Evolutionary conservation across 2,113 vertebrate genomes (phyloP).

Genomic region (Dromaius novaehollandiae): DNA sequence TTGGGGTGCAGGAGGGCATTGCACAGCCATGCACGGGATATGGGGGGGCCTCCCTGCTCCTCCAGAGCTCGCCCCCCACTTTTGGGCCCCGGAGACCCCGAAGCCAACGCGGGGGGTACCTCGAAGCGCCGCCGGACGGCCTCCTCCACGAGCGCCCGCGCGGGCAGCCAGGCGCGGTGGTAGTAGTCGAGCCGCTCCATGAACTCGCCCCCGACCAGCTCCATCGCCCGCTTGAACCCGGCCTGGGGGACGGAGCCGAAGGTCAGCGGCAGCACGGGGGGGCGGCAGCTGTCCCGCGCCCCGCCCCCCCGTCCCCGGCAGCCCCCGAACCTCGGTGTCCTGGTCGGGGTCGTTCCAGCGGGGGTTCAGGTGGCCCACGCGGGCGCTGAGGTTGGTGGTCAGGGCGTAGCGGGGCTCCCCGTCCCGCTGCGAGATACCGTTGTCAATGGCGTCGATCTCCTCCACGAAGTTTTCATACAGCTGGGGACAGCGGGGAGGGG

Average conservation of each 20-base stretch:
- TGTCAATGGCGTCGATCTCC: slow-evolving; percentile 93
- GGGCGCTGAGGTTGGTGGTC: slow-evolving; percentile 85
- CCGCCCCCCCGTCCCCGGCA: background rate
- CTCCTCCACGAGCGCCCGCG: slow-evolving; percentile 84
- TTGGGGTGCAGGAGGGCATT: background rate
- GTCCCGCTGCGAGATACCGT: slow-evolving; percentile 88
- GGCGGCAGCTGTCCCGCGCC: no score
- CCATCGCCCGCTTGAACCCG: slow-evolving; percentile 86
- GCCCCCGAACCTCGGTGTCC: slow-evolving; percentile 79
- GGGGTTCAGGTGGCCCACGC: slow-evolving; percentile 89
- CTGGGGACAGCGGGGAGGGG: slow-evolving; percentile 52
- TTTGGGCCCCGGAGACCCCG: fast-evolving
- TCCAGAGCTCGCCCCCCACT: background rate
- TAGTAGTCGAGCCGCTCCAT: slow-evolving; percentile 86
- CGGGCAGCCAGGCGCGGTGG: slow-evolving; percentile 88
- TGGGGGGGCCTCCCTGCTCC: background rate
- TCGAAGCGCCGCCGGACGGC: slow-evolving; percentile 81
- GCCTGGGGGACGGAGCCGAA: slow-evolving; percentile 65
- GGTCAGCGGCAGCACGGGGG: fast-evolving
- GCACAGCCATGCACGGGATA: fast-evolving
- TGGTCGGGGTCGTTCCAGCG: slow-evolving; percentile 90
- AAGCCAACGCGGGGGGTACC: slow-evolving; percentile 40
- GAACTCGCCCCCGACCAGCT: slow-evolving; percentile 88
- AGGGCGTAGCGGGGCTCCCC: slow-evolving; percentile 87
- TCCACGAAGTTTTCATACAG: slow-evolving; percentile 95